Evolutionary conservation across 2,888 invertebrate genomes (phyloP).

Genomic region (Neoaliturus tenellus): DNA sequence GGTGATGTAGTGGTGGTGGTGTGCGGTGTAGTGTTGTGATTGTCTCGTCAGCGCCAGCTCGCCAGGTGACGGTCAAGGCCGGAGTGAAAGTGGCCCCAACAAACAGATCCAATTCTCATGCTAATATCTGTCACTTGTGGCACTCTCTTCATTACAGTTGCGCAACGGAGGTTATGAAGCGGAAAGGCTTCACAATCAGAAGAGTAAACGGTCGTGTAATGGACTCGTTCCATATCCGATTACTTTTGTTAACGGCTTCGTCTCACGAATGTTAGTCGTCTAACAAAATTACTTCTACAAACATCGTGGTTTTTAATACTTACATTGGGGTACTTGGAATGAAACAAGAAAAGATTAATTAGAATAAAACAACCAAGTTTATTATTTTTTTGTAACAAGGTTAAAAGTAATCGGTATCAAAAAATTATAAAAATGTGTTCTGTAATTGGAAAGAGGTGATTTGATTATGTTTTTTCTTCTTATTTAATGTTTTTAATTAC

Average conservation of each 20-base stretch:
- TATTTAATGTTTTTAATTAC: too few relatives aligned
- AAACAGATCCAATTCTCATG: constrained; percentile 37
- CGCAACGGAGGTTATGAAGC: neutral
- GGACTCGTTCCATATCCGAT: neutral
- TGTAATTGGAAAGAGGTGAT: too few relatives aligned
- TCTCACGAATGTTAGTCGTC: neutral
- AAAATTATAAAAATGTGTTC: too few relatives aligned
- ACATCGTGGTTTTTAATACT: too few relatives aligned
- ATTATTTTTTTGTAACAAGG: too few relatives aligned
- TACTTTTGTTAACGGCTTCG: too few relatives aligned
- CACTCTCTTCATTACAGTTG: neutral
- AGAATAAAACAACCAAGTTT: too few relatives aligned
- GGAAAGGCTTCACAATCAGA: neutral
- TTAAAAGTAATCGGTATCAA: too few relatives aligned
- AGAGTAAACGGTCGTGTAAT: constrained; percentile 18
- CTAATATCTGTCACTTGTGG: constrained; percentile 32
- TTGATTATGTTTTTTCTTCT: too few relatives aligned
- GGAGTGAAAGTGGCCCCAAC: constrained; percentile 14
- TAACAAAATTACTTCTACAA: too few relatives aligned
- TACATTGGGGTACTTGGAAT: too few relatives aligned
- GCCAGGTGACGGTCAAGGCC: constrained; percentile 7
- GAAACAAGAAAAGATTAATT: too few relatives aligned
- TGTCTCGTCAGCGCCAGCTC: neutral
- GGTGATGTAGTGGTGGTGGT: neutral
- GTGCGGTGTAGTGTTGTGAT: neutral